Conservation (phyloP, 2,888 invertebrate species). For the Cephalotes varians region DNA sequence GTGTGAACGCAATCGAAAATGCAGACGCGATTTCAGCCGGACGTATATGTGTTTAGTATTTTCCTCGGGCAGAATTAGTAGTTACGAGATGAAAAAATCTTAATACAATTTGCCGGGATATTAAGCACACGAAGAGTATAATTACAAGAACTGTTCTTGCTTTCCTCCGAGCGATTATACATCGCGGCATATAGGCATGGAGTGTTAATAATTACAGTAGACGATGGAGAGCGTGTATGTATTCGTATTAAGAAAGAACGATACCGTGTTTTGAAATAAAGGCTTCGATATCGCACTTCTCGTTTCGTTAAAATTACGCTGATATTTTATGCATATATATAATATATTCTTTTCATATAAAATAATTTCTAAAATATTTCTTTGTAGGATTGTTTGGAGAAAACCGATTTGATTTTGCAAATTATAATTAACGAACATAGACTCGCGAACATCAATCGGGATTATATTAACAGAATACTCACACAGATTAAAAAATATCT, state of each 20-base stretch:
- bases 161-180: constrained; percentile 67
- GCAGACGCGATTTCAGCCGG: background rate
- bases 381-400: background rate
- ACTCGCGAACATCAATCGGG: background rate
- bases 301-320: background rate
- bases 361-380: background rate
- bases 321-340: too few relatives aligned
- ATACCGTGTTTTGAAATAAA: constrained; percentile 58
- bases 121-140: constrained; percentile 70
- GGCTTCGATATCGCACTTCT: constrained; percentile 18
- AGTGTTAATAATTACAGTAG: constrained; percentile 73
- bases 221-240: constrained; percentile 60
- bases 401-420: background rate
- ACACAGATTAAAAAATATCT: constrained; percentile 40
- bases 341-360: background rate
- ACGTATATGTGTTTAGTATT: constrained; percentile 2
- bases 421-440: background rate
- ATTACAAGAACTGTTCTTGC: constrained; percentile 70
- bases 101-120: constrained; percentile 74
- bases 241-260: constrained; percentile 63
- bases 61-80: constrained; percentile 40
- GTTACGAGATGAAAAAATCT: constrained; percentile 66
- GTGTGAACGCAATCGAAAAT: background rate
- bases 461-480: constrained; percentile 12
- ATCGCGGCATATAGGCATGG: constrained; percentile 66